These are phyloP conservation scores for Cantharis rustica DNA, from an alignment of 2,888 invertebrate species.

Conservation along the genomic window DNA sequence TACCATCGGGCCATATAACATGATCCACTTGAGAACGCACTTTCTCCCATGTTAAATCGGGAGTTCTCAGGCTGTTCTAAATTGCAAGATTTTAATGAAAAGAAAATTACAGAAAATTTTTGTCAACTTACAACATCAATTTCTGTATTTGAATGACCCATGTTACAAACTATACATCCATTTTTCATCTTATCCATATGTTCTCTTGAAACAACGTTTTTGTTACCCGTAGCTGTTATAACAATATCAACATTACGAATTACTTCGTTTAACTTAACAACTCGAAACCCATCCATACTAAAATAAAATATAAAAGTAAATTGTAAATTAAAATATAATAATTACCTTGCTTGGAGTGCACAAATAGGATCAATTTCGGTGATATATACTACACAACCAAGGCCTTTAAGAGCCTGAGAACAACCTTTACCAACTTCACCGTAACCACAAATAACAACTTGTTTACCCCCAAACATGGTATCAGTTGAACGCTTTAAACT, in stretches of 20 bases:
- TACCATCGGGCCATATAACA: constrained; percentile 97
- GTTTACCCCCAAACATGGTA: constrained; percentile 97
- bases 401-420: constrained; percentile 90
- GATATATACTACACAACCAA: constrained; percentile 90
- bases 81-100: neutral
- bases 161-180: constrained; percentile 94
- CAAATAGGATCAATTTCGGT: constrained; percentile 99
- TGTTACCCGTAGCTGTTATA: constrained; percentile 97
- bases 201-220: constrained; percentile 92
- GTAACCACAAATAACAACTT: constrained; percentile 94
- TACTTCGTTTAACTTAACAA: constrained; percentile 93
- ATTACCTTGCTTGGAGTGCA: constrained; percentile 89
- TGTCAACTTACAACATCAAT: constrained; percentile 82
- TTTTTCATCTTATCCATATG: constrained; percentile 97
- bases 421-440: constrained; percentile 98
- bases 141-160: constrained; percentile 97
- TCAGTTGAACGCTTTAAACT: constrained; percentile 85
- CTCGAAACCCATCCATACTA: constrained; percentile 96
- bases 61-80: constrained; percentile 86
- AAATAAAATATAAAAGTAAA: constrained; percentile 35
- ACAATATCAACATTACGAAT: constrained; percentile 92
- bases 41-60: constrained; percentile 96
- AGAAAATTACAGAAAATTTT: neutral
- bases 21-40: constrained; percentile 98
- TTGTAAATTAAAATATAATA: constrained; percentile 3